Percentiles rank a stretch among this genome's conserved stretches.
Conservation (phyloP, 2,888 invertebrate genomes). For the Horisme vitalbata region DNA sequence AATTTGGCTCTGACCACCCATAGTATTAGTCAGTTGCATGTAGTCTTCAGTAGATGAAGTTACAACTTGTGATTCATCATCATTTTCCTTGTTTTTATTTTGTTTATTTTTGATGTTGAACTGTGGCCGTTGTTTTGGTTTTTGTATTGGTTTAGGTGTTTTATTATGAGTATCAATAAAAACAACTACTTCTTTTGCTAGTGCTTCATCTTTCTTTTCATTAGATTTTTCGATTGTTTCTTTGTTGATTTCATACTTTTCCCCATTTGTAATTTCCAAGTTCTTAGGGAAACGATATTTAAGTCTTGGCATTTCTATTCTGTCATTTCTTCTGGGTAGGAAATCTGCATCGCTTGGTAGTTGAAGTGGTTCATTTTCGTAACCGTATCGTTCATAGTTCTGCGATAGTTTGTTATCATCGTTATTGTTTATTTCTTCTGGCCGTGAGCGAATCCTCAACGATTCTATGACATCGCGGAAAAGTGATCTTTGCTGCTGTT, state of each 20-base stretch:
- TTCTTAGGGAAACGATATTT: constrained; percentile 71
- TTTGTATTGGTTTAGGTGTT: constrained; percentile 45
- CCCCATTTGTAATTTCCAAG: constrained; percentile 39
- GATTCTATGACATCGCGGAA: constrained; percentile 74
- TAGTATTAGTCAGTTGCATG: constrained; percentile 58
- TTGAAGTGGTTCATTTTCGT: constrained; percentile 54
- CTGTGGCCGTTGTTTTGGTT: constrained; percentile 51
- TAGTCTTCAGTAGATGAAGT: constrained; percentile 35
- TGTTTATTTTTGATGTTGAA: constrained; percentile 36
- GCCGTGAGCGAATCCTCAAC: constrained; percentile 60
- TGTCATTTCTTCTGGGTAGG: constrained; percentile 69
- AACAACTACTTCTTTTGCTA: constrained; percentile 61
- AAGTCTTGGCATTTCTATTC: constrained; percentile 68
- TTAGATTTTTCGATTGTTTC: constrained; percentile 19
- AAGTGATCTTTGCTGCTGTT: constrained; percentile 61
- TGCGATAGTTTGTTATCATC: constrained; percentile 66
- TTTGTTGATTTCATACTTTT: constrained; percentile 28
- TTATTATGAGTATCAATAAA: constrained; percentile 55
- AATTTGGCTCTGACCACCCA: constrained; percentile 75
- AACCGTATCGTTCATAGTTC: constrained; percentile 56
- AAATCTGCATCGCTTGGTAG: constrained; percentile 63
- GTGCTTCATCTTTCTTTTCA: constrained; percentile 34
- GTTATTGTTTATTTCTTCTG: constrained; percentile 59
- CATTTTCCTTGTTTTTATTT: constrained; percentile 45
- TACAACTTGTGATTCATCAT: constrained; percentile 36